Conservation (phyloP, 2,888 invertebrate species). For the Oasisia sp. region DNA sequence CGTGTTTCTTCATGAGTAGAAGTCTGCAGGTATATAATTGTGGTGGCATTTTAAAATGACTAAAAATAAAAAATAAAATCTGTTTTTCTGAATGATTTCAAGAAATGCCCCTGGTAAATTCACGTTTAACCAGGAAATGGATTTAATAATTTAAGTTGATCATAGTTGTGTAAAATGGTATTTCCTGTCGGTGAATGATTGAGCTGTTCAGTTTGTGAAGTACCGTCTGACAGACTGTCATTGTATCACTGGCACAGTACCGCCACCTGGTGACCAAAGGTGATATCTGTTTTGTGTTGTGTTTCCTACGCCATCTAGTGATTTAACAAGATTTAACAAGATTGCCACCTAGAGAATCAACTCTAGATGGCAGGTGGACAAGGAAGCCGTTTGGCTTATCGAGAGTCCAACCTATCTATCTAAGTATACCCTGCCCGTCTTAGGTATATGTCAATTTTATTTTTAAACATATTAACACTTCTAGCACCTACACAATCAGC, state of each 20-base stretch:
- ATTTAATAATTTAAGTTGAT: background rate
- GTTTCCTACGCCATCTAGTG: background rate
- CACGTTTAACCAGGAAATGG: background rate
- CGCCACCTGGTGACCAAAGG: background rate
- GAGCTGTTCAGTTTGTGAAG: background rate
- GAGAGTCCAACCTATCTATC: too few relatives aligned
- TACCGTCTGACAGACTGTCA: background rate
- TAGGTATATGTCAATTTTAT: too few relatives aligned
- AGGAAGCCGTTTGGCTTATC: too few relatives aligned
- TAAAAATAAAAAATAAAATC: background rate
- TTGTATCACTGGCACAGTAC: background rate
- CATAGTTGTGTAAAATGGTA: background rate
- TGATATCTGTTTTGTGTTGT: background rate
- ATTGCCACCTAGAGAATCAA: too few relatives aligned
- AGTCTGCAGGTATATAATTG: too few relatives aligned
- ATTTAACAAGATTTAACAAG: too few relatives aligned
- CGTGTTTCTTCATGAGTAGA: too few relatives aligned
- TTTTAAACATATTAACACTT: too few relatives aligned
- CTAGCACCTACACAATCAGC: too few relatives aligned
- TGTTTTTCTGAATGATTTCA: background rate
- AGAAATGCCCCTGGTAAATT: background rate
- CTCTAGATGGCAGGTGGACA: too few relatives aligned
- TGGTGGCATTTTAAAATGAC: background rate
- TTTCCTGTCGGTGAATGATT: background rate
- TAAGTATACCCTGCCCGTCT: too few relatives aligned